Percentiles rank a stretch among this genome's conserved stretches.
Evolutionary conservation across 2,797 vertebrate species (phyloP).

Genomic region (Botia almorhae): DNA sequence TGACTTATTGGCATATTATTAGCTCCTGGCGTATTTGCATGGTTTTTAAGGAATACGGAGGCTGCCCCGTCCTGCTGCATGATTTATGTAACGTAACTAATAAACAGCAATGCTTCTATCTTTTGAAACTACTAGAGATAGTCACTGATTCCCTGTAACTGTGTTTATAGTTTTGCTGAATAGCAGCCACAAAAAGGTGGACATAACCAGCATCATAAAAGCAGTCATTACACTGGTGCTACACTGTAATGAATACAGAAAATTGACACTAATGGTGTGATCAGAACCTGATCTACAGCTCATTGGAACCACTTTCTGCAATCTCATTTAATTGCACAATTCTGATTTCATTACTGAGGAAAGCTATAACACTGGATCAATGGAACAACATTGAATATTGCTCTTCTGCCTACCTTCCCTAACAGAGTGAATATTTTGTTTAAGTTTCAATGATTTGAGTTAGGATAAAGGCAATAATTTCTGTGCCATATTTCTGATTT

Average conservation of each 20-base stretch:
- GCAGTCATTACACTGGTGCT: neutral
- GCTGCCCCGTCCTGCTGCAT: neutral
- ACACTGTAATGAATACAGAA: constrained; percentile 22
- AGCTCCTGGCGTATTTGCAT: neutral
- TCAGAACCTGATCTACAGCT: constrained; percentile 27
- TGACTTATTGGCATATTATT: constrained; percentile 6
- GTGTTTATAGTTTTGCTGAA: constrained; percentile 1
- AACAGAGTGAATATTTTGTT: neutral
- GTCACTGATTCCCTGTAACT: constrained; percentile 13
- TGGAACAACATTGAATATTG: neutral
- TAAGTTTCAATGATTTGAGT: neutral
- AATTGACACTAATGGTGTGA: constrained; percentile 14
- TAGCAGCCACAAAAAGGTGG: constrained; percentile 21
- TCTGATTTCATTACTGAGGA: constrained; percentile 5
- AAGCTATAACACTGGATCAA: constrained; percentile 11
- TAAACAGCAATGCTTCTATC: neutral
- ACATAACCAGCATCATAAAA: constrained; percentile 17
- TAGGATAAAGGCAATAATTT: neutral
- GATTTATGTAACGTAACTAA: neutral
- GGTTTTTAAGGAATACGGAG: neutral
- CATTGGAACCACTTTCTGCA: constrained; percentile 13
- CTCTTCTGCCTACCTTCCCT: neutral
- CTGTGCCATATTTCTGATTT: neutral
- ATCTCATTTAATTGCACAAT: neutral
- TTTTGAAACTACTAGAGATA: neutral